Evolutionary conservation across 2,888 invertebrate species (phyloP), one percentile per base, ranked within the genome.

Genomic region (Drosophila seclusa): DNA sequence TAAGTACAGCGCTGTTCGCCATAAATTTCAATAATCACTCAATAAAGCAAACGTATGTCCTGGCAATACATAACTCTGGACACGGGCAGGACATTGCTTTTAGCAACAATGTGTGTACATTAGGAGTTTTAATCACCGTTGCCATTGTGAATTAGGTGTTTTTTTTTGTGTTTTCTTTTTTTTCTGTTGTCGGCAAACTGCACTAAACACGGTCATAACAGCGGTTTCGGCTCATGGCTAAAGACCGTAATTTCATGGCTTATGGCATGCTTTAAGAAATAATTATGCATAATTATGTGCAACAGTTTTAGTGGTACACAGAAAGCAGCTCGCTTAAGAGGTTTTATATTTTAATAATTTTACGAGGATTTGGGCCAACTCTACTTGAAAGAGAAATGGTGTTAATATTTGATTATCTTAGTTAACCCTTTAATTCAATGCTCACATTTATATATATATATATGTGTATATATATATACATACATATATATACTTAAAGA

Each of bases 21-120:
- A 83, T 84, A 88, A 88, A 88, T 84, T 76, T 78, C 73, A 86
- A 88, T 80, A 88, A 86, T 71, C 73, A 78, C 87, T 70, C 76
- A 80, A 88, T 88, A 78, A 78, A 74, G 80, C 50, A 49, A 21
- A 31, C 45, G 5, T 27, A 21, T 38, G 18, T 60, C 24, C 16
- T 40, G 29, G 3, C 27, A 16, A n/a, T 1, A 21, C 24, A 18
- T 2, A 16, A 4, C n/a, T 48, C 48, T 27, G 24, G 8, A 11
- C 21, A 34, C 45, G 18, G 32, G 13, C 13, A 29, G 10, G 21
- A 31, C 32, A 40, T 52, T 32, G 68, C 80, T 66, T 68, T 85
- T 66, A 66, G 66, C 65, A 65, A 65, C 34, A 61, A 48, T 38
- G 24, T 58, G 49, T 24, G 48, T 13, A 59, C 83, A 87, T 78